Percentiles rank a stretch among this genome's conserved stretches.
Conservation (phyloP, 2,113 vertebrate genomes). For the Oreotrochilus melanogaster region DNA sequence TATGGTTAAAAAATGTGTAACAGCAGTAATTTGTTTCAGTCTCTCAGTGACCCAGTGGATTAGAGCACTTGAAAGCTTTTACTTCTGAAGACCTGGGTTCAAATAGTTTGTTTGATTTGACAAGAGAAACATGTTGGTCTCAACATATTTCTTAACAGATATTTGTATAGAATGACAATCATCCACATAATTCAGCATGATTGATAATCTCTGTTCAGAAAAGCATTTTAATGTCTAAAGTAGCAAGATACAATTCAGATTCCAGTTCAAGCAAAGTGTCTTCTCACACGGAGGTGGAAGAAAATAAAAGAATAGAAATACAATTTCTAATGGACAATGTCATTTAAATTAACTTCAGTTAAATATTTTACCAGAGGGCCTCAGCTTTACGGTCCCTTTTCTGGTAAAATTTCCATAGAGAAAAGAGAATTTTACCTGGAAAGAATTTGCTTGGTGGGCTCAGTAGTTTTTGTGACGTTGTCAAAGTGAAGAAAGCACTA, state of each 20-base stretch:
- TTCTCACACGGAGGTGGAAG: not conserved
- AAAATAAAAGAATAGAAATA: not conserved
- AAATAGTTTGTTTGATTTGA: not conserved
- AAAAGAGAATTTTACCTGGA: not conserved
- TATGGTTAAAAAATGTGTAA: slow-evolving; percentile 17
- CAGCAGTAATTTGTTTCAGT: not conserved
- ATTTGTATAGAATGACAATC: not conserved
- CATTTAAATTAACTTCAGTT: not conserved
- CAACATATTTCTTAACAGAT: not conserved
- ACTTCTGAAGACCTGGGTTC: not conserved
- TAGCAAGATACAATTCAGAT: not conserved
- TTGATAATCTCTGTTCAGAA: not conserved
- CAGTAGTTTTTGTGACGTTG: not conserved
- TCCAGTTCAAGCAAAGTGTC: not conserved
- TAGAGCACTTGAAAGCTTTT: not conserved
- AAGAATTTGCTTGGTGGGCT: not conserved
- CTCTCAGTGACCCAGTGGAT: not conserved
- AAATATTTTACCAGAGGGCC: not conserved
- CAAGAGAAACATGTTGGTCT: not conserved
- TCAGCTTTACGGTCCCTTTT: not conserved
- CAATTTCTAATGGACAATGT: not conserved
- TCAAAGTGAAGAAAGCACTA: not conserved
- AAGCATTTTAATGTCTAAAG: not conserved
- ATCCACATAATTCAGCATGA: not conserved
- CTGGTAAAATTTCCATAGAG: not conserved